Conservation (phyloP, 1,140 invertebrate species). For the Drosophila ambigua region DNA sequence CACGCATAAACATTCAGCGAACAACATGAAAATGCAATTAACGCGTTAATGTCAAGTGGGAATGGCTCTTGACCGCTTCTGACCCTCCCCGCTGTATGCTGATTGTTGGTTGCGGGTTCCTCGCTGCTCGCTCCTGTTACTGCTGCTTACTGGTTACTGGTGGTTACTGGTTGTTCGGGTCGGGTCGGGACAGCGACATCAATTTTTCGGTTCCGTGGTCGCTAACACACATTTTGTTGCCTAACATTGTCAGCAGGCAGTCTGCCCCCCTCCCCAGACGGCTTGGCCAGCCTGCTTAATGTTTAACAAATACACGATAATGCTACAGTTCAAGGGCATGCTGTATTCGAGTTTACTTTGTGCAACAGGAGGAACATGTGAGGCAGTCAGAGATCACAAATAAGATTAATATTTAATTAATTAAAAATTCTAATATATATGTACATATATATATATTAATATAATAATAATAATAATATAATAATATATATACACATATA, state of each 20-base stretch:
- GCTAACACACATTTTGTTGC: constrained; percentile 37
- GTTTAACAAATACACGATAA: constrained; percentile 33
- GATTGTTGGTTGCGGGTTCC: constrained; percentile 15
- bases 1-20: constrained; percentile 32
- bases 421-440: too few species aligned
- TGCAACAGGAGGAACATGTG: too few species aligned
- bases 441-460: too few species aligned
- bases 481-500: too few species aligned
- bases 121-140: neutral
- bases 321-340: neutral
- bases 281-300: constrained; percentile 29
- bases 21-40: constrained; percentile 82
- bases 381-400: too few species aligned
- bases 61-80: constrained; percentile 54
- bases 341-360: neutral
- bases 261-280: neutral
- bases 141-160: constrained; percentile 15
- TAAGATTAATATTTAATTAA: too few species aligned
- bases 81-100: neutral
- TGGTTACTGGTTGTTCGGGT: constrained; percentile 21
- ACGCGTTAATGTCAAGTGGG: constrained; percentile 74
- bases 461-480: too few species aligned
- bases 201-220: constrained; percentile 43
- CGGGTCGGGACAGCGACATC: constrained; percentile 18
- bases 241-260: constrained; percentile 33